These are phyloP conservation scores for Drosophila meridionalis DNA, from an alignment of 2,888 invertebrate species.

Conservation along the genomic window DNA sequence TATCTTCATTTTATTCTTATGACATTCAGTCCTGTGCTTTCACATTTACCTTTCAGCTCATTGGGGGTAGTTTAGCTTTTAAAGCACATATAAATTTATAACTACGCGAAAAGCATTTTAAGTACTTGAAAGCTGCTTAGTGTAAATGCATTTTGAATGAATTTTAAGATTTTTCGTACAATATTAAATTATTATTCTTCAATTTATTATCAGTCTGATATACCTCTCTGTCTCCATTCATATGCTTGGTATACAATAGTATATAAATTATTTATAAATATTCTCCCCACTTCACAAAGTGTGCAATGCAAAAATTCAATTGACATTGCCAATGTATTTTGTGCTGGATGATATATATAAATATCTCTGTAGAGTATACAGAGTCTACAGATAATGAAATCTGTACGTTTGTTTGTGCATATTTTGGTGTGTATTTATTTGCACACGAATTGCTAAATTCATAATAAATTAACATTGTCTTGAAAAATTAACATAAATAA, in stretches of 20 bases:
- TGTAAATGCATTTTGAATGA: background rate
- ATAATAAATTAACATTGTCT: slow-evolving; percentile 75
- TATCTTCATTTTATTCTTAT: no score
- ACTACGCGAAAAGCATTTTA: background rate
- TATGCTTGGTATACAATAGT: slow-evolving; percentile 40
- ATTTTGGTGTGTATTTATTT: slow-evolving; percentile 54
- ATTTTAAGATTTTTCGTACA: background rate
- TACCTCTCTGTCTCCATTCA: background rate
- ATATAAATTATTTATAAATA: slow-evolving; percentile 26
- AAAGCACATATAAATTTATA: no score
- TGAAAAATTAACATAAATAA: slow-evolving; percentile 75
- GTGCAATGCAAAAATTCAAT: slow-evolving; percentile 55
- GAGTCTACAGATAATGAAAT: slow-evolving; percentile 39
- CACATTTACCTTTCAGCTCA: no score
- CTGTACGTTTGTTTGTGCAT: slow-evolving; percentile 15
- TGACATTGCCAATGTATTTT: slow-evolving; percentile 51
- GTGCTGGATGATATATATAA: background rate
- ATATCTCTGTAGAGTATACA: background rate
- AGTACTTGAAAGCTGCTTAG: background rate
- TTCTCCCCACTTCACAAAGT: background rate
- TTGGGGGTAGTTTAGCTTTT: no score
- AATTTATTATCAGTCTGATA: background rate
- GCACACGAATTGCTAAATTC: slow-evolving; percentile 80
- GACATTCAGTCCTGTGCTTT: no score
- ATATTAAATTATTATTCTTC: background rate